Percentiles rank a stretch among this genome's conserved stretches.
Evolutionary conservation across 2,888 invertebrate genomes (phyloP).

Genomic region (Colostygia pectinataria): DNA sequence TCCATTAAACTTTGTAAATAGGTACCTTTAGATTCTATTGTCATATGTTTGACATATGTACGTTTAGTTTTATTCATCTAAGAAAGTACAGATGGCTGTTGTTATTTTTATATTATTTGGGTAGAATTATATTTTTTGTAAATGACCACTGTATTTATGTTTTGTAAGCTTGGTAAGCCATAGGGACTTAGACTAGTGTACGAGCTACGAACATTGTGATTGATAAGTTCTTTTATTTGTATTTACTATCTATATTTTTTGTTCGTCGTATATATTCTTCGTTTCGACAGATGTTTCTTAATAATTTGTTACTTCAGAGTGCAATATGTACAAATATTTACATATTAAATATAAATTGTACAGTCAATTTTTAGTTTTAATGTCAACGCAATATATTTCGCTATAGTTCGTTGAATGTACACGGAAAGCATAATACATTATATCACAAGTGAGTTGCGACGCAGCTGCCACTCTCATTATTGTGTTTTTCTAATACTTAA

Average conservation of each 20-base stretch:
- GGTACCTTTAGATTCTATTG: constrained; percentile 79
- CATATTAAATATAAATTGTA: constrained; percentile 81
- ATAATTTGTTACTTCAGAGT: constrained; percentile 84
- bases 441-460: constrained; percentile 69
- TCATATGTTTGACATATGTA: constrained; percentile 82
- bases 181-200: constrained; percentile 78
- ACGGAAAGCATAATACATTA: constrained; percentile 74
- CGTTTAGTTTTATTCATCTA: constrained; percentile 82
- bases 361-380: constrained; percentile 81
- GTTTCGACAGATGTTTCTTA: constrained; percentile 75
- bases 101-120: constrained; percentile 83
- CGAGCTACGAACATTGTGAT: constrained; percentile 81
- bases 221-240: constrained; percentile 71
- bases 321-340: constrained; percentile 89
- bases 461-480: constrained; percentile 60
- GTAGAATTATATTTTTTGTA: constrained; percentile 83
- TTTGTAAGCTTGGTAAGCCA: constrained; percentile 80
- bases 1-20: constrained; percentile 76
- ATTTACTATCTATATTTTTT: constrained; percentile 58
- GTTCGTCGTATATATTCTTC: constrained; percentile 73
- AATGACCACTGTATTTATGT: constrained; percentile 82
- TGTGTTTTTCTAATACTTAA: constrained; percentile 80
- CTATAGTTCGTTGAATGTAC: constrained; percentile 76
- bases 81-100: constrained; percentile 83
- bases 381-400: constrained; percentile 78